Percentiles rank a stretch among this genome's conserved stretches.
Evolutionary conservation across 1,140 invertebrate genomes (phyloP).

Genomic region (Panonychus citri): DNA sequence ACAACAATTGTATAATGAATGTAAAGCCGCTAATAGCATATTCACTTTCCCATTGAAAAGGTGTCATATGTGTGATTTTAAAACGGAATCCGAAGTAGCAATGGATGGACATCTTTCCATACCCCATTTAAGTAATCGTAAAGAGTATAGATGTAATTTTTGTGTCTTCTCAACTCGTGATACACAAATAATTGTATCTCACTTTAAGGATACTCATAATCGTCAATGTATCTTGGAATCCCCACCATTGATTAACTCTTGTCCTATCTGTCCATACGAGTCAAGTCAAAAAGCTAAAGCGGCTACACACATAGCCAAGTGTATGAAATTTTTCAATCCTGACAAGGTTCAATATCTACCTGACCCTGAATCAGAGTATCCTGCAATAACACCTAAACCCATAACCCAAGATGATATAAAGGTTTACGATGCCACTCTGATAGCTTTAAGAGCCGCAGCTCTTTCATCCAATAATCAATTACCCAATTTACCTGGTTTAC

Average conservation of each 20-base stretch:
- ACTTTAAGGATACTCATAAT: slow-evolving; percentile 71
- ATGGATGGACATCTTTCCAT: slow-evolving; percentile 73
- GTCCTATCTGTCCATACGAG: slow-evolving; percentile 78
- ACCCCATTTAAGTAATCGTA: slow-evolving; percentile 60
- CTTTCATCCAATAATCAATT: slow-evolving; percentile 3
- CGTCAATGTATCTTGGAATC: slow-evolving; percentile 53
- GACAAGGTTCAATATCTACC: slow-evolving; percentile 59
- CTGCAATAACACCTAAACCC: slow-evolving; percentile 54
- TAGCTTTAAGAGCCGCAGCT: slow-evolving; percentile 8
- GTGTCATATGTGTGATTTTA: slow-evolving; percentile 75
- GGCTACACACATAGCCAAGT: slow-evolving; percentile 61
- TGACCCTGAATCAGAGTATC: slow-evolving; percentile 47
- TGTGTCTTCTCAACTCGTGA: slow-evolving; percentile 56
- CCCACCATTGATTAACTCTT: slow-evolving; percentile 66
- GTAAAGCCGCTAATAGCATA: slow-evolving; percentile 38
- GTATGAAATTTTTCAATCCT: slow-evolving; percentile 67
- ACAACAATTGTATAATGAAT: slow-evolving; percentile 41
- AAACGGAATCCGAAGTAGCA: slow-evolving; percentile 61
- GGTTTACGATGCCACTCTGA: slow-evolving; percentile 16
- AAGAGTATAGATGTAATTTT: slow-evolving; percentile 45
- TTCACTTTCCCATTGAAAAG: slow-evolving; percentile 53
- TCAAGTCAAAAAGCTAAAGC: slow-evolving; percentile 82
- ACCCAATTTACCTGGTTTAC: slow-evolving; percentile 9
- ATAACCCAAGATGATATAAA: slow-evolving; percentile 18
- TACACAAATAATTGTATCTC: slow-evolving; percentile 63